Evolutionary conservation across 2,113 vertebrate genomes (phyloP), one percentile per base, ranked within the genome.

Genomic region (Eurypyga helias): DNA sequence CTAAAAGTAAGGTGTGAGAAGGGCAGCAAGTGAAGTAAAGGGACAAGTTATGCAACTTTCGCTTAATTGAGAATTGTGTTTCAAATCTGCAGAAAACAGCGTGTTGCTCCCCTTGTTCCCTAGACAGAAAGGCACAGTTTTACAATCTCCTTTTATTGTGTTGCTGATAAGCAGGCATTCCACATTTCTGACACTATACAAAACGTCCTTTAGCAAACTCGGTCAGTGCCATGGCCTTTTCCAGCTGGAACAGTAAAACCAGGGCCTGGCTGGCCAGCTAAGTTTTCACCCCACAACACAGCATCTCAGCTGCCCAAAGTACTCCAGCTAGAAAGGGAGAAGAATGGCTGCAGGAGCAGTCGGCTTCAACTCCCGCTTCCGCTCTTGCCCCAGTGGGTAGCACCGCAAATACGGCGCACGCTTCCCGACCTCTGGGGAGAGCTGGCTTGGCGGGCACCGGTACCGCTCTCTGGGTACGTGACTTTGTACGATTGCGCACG

Each of bases 121-220:
- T 43, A n/a, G 72, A 82, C 77, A 95, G 88, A 97, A 92, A 89
- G 72, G 89, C 92, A 71, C 48, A 89, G 83, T 76, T 92, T 62
- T 95, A 90, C 77, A 95, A 69, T 92, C 97, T 95, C 86, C 80
- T 93, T 92, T 91, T 79, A 95, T 97, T 96, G 96, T 97, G 89
- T 57, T 46, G 69, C 92, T 97, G 96, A 97, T 97, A 97, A 97
- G 94, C 94, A 94, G 96, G 92, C 94, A 91, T 96, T 97, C 81
- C 70, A 52, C 80, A 87, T 94, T 89, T 90, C 73, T 89, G 69
- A 89, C 92, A 87, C 90, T 46, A 89, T 55, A 92, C 90, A 95
- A 95, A 97, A 93, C 46, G 83, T 87, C 86, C 92, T 92, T 91
- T 84, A 65, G 83, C 89, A 93, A 95, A 96, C 41, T 76, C n/a